A percentile compares a stretch with the other conserved stretches of the same genome.
Evolutionary conservation across 2,888 invertebrate species (phyloP).

Genomic region (Trichogramma evanescens): DNA sequence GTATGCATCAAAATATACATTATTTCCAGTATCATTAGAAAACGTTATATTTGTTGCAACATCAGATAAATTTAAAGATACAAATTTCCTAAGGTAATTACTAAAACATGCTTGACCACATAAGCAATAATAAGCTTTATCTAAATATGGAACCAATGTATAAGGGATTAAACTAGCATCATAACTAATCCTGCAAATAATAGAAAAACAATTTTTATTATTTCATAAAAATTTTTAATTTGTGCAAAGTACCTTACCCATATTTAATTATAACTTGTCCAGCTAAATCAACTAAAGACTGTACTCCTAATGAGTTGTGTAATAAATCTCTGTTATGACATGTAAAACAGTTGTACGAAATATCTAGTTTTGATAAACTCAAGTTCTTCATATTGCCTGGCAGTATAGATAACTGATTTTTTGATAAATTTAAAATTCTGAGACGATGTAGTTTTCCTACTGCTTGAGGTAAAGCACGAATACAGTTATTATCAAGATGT

Average conservation of each 20-base stretch:
- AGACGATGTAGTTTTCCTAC: constrained; percentile 54
- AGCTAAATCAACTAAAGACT: constrained; percentile 47
- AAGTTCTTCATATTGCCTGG: constrained; percentile 58
- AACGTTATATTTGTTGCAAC: constrained; percentile 29
- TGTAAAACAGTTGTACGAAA: constrained; percentile 54
- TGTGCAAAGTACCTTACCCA: constrained; percentile 28
- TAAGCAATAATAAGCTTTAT: constrained; percentile 57
- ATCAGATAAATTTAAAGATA: constrained; percentile 24
- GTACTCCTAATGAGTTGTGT: constrained; percentile 42
- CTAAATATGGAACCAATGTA: constrained; percentile 56
- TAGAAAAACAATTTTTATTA: neutral
- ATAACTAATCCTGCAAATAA: constrained; percentile 49
- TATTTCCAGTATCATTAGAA: constrained; percentile 34
- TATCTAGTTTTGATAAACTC: constrained; percentile 52
- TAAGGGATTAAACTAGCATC: constrained; percentile 54
- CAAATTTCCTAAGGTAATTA: constrained; percentile 24
- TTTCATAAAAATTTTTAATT: constrained; percentile 6
- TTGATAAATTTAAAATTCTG: constrained; percentile 53
- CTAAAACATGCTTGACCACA: constrained; percentile 53
- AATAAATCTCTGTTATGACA: constrained; percentile 1
- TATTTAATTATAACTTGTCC: constrained; percentile 52
- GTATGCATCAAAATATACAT: constrained; percentile 55
- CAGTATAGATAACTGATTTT: constrained; percentile 52
- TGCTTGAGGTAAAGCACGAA: constrained; percentile 58
- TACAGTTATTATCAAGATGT: constrained; percentile 57